Evolutionary conservation across 2,888 invertebrate genomes (phyloP), one percentile per base, ranked within the genome.

Genomic region (Ernsta delagoae): DNA sequence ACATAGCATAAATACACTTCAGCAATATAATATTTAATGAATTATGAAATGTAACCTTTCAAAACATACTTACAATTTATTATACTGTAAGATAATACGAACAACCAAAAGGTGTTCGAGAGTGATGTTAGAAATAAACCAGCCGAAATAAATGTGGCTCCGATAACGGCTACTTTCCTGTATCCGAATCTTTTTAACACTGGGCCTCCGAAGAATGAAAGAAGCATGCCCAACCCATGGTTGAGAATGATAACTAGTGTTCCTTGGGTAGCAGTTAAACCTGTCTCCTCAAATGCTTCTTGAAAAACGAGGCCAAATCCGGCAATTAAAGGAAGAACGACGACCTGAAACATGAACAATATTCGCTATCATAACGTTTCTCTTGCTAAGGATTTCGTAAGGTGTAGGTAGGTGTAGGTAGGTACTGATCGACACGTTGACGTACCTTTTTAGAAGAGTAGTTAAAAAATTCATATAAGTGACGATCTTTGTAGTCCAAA

Each of bases 241-340:
- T 96, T 96, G 12, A 95, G 84, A 75, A 95, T 95, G 65, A 96
- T 94, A 57, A 96, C 94, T 31, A 95, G 85, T 2, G 95, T 93
- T 5, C 94, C 94, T 78, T 96, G 94, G 0, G 95, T 95, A 0
- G 95, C 94, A 11, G 94, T 88, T 69, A 96, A 84, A 5, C 93
- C 93, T 1, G 95, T 86, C 5, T 91, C 89, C 2, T 83, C 83
- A 75, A 96, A 95, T 4, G 94, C 94, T 76, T 95, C 94, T 88
- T 95, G 95, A 79, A 95, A 95, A 36, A 96, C 89, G 65, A 96
- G 88, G n/a, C 95, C 95, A 75, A 96, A 96, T 65, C 94, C 94
- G 77, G 95, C 94, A 70, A 96, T 90, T 12, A 95, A 87, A 5
- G 95, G 95, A 7, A 95, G 89, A 5, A 94, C 93, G 31, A 94